phyloP scores from a whole-genome alignment of 2,797 vertebrate genomes.

The Prunella strophiata region DNA sequence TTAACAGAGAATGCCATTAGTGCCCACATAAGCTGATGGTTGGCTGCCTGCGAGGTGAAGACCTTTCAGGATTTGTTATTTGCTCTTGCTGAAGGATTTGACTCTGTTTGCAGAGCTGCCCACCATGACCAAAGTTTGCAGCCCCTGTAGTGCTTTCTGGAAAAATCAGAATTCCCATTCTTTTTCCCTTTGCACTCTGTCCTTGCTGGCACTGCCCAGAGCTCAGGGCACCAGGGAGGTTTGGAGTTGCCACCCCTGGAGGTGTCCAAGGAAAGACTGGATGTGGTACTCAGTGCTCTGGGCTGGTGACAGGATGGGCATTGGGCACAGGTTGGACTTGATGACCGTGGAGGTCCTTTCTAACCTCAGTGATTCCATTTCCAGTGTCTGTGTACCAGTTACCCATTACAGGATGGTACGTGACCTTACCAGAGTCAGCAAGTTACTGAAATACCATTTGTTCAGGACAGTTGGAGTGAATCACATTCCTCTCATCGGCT shows the following conservation, averaged over 20 bases:
- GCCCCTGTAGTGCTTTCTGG: background rate
- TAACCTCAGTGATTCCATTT: background rate
- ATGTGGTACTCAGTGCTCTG: background rate
- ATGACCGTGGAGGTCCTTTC: background rate
- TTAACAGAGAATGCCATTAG: background rate
- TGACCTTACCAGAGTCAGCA: background rate
- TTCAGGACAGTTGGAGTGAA: background rate
- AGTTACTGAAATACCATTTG: background rate
- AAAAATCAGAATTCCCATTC: background rate
- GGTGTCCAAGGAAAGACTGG: background rate
- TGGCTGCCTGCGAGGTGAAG: background rate
- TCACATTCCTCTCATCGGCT: background rate
- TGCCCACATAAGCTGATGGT: background rate
- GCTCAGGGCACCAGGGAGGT: background rate
- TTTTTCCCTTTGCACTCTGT: background rate
- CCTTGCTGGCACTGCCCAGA: background rate
- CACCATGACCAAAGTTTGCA: background rate
- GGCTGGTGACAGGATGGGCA: background rate
- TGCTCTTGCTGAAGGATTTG: background rate
- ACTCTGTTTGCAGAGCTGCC: background rate
- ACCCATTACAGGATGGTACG: rapidly evolving
- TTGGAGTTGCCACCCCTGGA: background rate
- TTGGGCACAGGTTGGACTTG: background rate
- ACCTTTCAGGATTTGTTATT: background rate
- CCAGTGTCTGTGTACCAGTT: background rate